Conservation (phyloP, 2,113 vertebrate genomes). For the Rostratula benghalensis region DNA sequence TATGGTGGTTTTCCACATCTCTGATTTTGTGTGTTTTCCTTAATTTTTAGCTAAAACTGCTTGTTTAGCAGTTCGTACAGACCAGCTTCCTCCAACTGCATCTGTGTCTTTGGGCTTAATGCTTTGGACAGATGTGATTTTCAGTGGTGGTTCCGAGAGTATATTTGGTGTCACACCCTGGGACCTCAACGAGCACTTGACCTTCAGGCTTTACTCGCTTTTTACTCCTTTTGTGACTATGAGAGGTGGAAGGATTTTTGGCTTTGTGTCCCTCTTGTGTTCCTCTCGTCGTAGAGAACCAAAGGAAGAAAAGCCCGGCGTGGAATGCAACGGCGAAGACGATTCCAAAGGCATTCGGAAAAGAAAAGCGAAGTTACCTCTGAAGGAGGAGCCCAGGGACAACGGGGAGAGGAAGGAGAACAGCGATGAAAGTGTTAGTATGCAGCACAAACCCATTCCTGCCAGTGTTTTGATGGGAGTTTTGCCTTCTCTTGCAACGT, state of each 20-base stretch:
- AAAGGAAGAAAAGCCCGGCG: constrained; percentile 71
- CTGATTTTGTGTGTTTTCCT: background rate
- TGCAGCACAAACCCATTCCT: background rate
- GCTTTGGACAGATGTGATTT: background rate
- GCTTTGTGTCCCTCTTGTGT: constrained; percentile 50
- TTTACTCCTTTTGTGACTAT: background rate
- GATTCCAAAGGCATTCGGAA: constrained; percentile 76
- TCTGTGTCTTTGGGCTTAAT: constrained; percentile 12
- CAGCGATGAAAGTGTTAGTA: constrained; percentile 78
- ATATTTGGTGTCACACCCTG: background rate
- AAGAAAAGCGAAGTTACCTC: constrained; percentile 74
- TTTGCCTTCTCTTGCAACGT: background rate
- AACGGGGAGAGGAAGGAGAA: constrained; percentile 73
- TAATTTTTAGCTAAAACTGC: background rate
- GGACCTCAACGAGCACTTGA: background rate
- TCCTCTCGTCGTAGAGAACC: constrained; percentile 73
- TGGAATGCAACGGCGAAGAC: constrained; percentile 77
- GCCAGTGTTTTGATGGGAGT: background rate
- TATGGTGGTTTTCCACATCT: background rate
- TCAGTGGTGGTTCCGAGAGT: background rate
- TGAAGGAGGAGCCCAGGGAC: constrained; percentile 75
- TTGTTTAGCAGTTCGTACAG: background rate
- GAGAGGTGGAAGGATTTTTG: background rate
- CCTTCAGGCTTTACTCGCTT: background rate
- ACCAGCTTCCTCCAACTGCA: background rate